These are phyloP conservation scores for Protophormia terraenovae DNA, from an alignment of 2,888 invertebrate species.

Conservation along the genomic window DNA sequence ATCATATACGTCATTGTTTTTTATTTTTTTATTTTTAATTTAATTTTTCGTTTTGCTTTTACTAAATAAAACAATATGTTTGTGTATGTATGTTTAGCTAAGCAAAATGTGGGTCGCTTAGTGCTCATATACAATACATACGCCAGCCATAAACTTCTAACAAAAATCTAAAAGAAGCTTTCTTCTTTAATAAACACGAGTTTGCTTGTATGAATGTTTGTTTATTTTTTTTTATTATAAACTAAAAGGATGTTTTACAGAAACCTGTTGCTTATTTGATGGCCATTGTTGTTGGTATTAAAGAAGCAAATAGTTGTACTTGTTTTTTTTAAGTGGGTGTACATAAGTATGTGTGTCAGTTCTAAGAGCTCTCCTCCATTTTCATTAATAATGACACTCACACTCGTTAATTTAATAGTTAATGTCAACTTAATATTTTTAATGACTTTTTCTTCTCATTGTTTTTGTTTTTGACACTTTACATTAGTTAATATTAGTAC, in stretches of 20 bases:
- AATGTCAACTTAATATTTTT: conserved; percentile 30
- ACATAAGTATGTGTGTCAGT: background rate
- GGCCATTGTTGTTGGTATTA: conserved; percentile 20
- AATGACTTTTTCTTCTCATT: background rate
- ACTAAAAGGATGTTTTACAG: conserved; percentile 26
- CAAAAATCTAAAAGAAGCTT: background rate
- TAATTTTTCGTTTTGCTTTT: background rate
- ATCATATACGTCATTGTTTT: conserved; percentile 55
- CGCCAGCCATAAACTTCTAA: conserved; percentile 13
- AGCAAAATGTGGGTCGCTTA: conserved; percentile 37
- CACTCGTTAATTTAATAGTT: conserved; percentile 28
- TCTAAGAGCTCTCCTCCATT: background rate
- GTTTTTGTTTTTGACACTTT: background rate
- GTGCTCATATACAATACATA: conserved; percentile 19
- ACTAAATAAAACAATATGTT: too few species aligned
- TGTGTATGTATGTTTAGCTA: conserved; percentile 11
- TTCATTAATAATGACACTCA: conserved; percentile 1
- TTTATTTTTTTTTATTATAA: background rate
- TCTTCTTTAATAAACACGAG: too few species aligned
- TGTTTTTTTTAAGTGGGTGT: background rate
- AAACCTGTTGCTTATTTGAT: conserved; percentile 46
- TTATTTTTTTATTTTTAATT: conserved; percentile 5
- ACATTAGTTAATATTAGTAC: too few species aligned
- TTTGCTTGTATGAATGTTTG: background rate
- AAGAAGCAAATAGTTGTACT: background rate